Conservation (phyloP, 2,888 invertebrate species). For the Cyclophora albipunctata region DNA sequence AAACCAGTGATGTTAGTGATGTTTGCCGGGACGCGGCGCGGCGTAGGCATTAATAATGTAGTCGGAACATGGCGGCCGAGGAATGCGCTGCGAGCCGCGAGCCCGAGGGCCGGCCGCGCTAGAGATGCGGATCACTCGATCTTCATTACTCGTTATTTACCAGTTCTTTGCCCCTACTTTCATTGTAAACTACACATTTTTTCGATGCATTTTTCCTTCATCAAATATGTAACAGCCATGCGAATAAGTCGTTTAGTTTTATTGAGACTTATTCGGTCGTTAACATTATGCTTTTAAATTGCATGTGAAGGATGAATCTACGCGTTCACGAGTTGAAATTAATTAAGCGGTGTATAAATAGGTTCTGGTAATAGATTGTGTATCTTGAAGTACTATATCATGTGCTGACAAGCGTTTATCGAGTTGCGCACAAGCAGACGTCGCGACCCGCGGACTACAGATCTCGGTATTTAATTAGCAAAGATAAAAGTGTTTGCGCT, state of each 20-base stretch:
- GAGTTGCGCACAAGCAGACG: not conserved
- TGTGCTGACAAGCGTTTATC: slow-evolving; percentile 6
- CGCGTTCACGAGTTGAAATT: too few species aligned
- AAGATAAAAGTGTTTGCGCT: slow-evolving; percentile 40
- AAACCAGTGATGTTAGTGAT: slow-evolving; percentile 43
- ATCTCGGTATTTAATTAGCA: slow-evolving; percentile 40
- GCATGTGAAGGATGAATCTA: too few species aligned
- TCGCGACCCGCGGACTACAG: slow-evolving; percentile 2
- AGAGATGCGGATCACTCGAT: slow-evolving; percentile 26
- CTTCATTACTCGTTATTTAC: slow-evolving; percentile 1
- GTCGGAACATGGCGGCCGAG: slow-evolving; percentile 67
- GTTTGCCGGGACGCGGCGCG: slow-evolving; percentile 42
- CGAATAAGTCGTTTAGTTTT: too few species aligned
- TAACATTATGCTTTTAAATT: too few species aligned
- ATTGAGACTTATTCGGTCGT: too few species aligned
- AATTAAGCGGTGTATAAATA: too few species aligned
- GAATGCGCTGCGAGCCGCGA: slow-evolving; percentile 49
- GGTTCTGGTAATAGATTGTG: too few species aligned
- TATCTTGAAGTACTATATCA: slow-evolving; percentile 3
- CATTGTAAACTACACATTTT: too few species aligned
- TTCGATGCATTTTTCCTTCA: too few species aligned
- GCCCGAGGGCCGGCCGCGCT: slow-evolving; percentile 31
- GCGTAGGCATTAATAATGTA: slow-evolving; percentile 68
- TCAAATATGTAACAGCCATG: too few species aligned
- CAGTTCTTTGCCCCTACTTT: too few species aligned